phyloP scores from a whole-genome alignment of 2,888 invertebrate genomes.

The Micoletzkya japonica region DNA sequence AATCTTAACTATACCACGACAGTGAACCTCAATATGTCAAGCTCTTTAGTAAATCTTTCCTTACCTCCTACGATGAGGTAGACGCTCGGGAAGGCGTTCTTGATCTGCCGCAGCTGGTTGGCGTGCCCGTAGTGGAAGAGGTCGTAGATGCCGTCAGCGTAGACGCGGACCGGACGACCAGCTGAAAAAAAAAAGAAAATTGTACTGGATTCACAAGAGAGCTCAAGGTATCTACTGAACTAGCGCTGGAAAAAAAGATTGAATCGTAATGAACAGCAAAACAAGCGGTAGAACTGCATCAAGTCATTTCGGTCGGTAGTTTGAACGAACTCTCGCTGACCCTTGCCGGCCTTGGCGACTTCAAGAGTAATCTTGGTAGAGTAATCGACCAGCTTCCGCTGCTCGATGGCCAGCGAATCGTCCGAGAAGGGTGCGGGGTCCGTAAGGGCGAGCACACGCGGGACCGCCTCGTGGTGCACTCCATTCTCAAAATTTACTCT shows the following conservation, averaged over 20 bases:
- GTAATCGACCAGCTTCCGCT: slow-evolving; percentile 77
- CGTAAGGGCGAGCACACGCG: slow-evolving; percentile 45
- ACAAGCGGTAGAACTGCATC: too few species aligned
- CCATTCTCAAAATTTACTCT: too few species aligned
- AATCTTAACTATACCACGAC: too few species aligned
- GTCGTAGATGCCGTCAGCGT: slow-evolving; percentile 98
- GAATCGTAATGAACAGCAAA: too few species aligned
- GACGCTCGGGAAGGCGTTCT: slow-evolving; percentile 87
- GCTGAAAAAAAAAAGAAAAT: slow-evolving; percentile 67
- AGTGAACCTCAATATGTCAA: too few species aligned
- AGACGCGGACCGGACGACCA: slow-evolving; percentile 84
- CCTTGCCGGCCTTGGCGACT: slow-evolving; percentile 78
- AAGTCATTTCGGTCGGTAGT: too few species aligned
- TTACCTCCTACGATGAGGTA: slow-evolving; percentile 95
- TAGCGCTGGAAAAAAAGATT: too few species aligned
- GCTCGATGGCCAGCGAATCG: slow-evolving; percentile 52
- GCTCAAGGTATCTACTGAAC: too few species aligned
- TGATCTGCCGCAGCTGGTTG: slow-evolving; percentile 87
- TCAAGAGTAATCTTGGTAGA: slow-evolving; percentile 81
- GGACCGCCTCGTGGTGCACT: too few species aligned
- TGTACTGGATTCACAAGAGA: too few species aligned
- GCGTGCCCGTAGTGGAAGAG: slow-evolving; percentile 98
- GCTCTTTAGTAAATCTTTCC: slow-evolving; percentile 52
- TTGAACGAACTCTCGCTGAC: too few species aligned
- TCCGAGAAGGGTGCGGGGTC: slow-evolving; percentile 58